Evolutionary conservation across 2,888 invertebrate species (phyloP), one percentile per base, ranked within the genome.

Genomic region (Drosophila yooni): DNA sequence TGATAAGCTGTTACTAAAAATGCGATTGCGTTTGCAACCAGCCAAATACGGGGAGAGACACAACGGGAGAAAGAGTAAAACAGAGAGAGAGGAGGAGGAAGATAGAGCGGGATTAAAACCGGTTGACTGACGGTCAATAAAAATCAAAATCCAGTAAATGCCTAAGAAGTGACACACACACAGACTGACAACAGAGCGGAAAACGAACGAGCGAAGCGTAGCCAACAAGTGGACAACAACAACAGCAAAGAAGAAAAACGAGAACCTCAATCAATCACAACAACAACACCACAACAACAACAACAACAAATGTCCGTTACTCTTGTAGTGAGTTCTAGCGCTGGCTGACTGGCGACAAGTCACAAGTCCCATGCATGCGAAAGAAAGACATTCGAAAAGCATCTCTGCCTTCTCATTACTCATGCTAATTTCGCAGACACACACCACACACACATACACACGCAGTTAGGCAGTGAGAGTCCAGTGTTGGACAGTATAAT

Each of bases 81-180:
- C 34, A 50, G 10, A 57, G 61, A 25, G 31, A 36, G 3, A 25
- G 34, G 15, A 27, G 11, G 46, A 18, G 46, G 36, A 34, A 57
- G 60, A 8, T 36, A 34, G 40, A 54, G 51, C 25, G 50, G 18
- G 31, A 13, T 50, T 46, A 36, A 80, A 83, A 83, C 83, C 83
- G 83, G 83, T 83, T 83, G 69, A 64, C 67, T 62, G 76, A 46
- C 75, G 62, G 72, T 73, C 80, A 79, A 72, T 88, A 83, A 88
- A 46, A 84, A 79, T 70, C 74, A 73, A 72, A 88, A 72, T 69
- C 69, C 77, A 81, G 76, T 69, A 78, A 81, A 85, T 89, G 82
- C 89, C 75, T 75, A 74, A 84, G 87, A 79, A 85, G 74, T 85
- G 89, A 85, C 84, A 75, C 84, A 75, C 84, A 89, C 71, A 67